phyloP scores from a whole-genome alignment of 2,888 invertebrate genomes.

The Phortica okadai region DNA sequence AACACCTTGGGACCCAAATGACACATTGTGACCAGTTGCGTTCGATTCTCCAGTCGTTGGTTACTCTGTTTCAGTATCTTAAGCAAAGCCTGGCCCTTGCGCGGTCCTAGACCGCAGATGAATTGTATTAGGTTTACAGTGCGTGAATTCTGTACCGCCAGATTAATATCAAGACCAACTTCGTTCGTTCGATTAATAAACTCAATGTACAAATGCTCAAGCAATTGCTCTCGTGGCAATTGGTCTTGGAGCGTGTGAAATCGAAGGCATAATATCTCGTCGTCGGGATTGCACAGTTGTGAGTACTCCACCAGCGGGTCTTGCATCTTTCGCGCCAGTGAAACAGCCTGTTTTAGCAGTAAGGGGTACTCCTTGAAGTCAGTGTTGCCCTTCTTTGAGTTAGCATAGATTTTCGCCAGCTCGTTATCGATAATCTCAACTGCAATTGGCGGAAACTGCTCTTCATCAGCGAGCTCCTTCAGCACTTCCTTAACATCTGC shows the following conservation, averaged over 20 bases:
- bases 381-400: conserved; percentile 87
- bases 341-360: conserved; percentile 93
- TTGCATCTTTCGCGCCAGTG: conserved; percentile 92
- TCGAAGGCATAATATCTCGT: conserved; percentile 95
- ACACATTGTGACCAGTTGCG: conserved; percentile 95
- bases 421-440: conserved; percentile 97
- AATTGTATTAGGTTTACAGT: conserved; percentile 95
- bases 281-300: conserved; percentile 96
- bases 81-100: conserved; percentile 92
- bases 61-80: conserved; percentile 93
- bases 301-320: conserved; percentile 98
- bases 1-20: conserved; percentile 99
- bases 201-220: conserved; percentile 91
- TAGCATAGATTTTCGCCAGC: conserved; percentile 93
- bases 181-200: conserved; percentile 97
- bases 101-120: conserved; percentile 96
- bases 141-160: conserved; percentile 92
- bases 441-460: conserved; percentile 90
- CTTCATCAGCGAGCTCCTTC: conserved; percentile 86
- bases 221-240: conserved; percentile 88
- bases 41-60: conserved; percentile 94
- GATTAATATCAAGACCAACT: conserved; percentile 97
- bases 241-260: conserved; percentile 93
- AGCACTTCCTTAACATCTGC: conserved; percentile 87
- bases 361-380: conserved; percentile 97